These are phyloP conservation scores for Montipora capricornis DNA, from an alignment of 64 coral and sea anemone genomes.

Conservation along the genomic window DNA sequence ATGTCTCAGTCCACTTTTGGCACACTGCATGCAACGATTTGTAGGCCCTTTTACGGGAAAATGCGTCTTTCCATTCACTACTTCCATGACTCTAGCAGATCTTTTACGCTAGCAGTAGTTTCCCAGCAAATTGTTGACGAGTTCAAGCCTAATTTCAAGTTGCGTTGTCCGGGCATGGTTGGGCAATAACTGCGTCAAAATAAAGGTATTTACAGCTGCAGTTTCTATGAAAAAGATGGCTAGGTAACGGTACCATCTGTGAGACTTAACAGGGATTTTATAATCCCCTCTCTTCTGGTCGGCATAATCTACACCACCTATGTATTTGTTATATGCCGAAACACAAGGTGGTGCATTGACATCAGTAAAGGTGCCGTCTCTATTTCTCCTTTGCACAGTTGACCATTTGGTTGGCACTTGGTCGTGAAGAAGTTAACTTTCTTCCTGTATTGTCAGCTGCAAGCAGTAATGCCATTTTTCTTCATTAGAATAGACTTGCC, in stretches of 20 bases:
- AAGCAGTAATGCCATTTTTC: too few species aligned
- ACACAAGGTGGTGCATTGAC: conserved; percentile 5
- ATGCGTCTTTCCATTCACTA: conserved; percentile 46
- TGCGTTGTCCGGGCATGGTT: conserved; percentile 52
- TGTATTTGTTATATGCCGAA: conserved; percentile 61
- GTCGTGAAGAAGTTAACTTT: not conserved
- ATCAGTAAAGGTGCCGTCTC: conserved; percentile 28
- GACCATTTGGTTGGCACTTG: conserved; percentile 62
- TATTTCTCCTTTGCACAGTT: conserved; percentile 31
- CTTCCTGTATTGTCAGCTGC: too few species aligned
- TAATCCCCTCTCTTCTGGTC: conserved; percentile 70
- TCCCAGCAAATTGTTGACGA: conserved; percentile 36
- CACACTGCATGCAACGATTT: conserved; percentile 64
- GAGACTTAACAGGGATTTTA: conserved; percentile 57
- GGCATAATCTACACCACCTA: conserved; percentile 40
- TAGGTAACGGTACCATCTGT: conserved; percentile 57
- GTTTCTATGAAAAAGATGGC: conserved; percentile 62
- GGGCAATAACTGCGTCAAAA: conserved; percentile 47
- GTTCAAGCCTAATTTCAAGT: conserved; percentile 48
- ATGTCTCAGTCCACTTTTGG: conserved; percentile 30
- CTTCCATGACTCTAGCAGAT: conserved; percentile 34
- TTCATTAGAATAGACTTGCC: too few species aligned
- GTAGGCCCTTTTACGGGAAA: conserved; percentile 58
- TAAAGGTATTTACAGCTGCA: conserved; percentile 66
- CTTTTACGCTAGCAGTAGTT: conserved; percentile 53